These are phyloP conservation scores for Gari tellinella DNA, from an alignment of 2,888 invertebrate species.

Conservation along the genomic window DNA sequence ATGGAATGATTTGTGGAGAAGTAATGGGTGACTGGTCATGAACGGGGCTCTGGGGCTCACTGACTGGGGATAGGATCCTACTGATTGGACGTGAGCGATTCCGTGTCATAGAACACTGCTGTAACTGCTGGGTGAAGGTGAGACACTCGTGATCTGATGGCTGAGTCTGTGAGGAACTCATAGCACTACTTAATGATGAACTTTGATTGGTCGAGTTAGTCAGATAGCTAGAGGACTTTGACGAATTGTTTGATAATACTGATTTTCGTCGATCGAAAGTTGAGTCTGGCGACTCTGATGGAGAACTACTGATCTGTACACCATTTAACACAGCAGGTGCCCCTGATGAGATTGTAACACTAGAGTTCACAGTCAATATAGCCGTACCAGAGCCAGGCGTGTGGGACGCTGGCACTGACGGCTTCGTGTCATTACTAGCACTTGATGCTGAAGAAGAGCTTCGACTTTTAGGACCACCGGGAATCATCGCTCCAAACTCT, in stretches of 20 bases:
- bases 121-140: slow-evolving; percentile 96
- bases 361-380: slow-evolving; percentile 44
- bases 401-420: slow-evolving; percentile 43
- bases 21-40: slow-evolving; percentile 90
- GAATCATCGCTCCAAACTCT: slow-evolving; percentile 87
- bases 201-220: slow-evolving; percentile 87
- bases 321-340: slow-evolving; percentile 62
- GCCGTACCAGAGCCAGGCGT: slow-evolving; percentile 47
- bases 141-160: slow-evolving; percentile 83
- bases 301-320: slow-evolving; percentile 69
- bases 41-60: slow-evolving; percentile 90
- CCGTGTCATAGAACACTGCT: slow-evolving; percentile 89
- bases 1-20: slow-evolving; percentile 86
- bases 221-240: slow-evolving; percentile 90
- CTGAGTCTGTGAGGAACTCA: slow-evolving; percentile 45
- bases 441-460: slow-evolving; percentile 77
- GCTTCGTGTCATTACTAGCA: slow-evolving; percentile 74
- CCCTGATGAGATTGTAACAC: slow-evolving; percentile 55
- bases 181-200: slow-evolving; percentile 61
- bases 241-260: slow-evolving; percentile 85
- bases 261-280: slow-evolving; percentile 85
- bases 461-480: slow-evolving; percentile 72
- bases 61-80: slow-evolving; percentile 86
- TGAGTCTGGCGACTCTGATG: slow-evolving; percentile 83
- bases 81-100: slow-evolving; percentile 89